Evolutionary conservation across 2,113 vertebrate species (phyloP).

Genomic region (Lates calcarifer): DNA sequence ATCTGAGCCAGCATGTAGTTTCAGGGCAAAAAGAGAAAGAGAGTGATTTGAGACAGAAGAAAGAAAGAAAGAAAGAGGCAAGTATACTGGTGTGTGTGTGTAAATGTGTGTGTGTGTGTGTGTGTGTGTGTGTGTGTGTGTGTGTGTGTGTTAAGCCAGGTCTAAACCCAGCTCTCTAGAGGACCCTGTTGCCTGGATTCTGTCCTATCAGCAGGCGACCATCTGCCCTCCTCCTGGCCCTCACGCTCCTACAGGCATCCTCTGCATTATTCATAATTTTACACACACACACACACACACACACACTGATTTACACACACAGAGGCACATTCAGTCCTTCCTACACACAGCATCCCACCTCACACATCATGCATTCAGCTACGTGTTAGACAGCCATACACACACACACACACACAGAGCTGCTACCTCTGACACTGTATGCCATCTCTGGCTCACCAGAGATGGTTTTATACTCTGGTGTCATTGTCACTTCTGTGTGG

Average conservation of each 20-base stretch:
- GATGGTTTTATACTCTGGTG: conserved; percentile 48
- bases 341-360: conserved; percentile 33
- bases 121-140: conserved; percentile 8
- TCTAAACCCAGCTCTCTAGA: conserved; percentile 69
- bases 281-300: conserved; percentile 32
- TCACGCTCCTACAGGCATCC: conserved; percentile 61
- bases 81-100: background rate
- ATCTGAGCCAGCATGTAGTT: background rate
- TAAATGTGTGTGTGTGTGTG: background rate
- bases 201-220: conserved; percentile 74
- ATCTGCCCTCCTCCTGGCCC: conserved; percentile 75
- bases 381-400: conserved; percentile 27
- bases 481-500: conserved; percentile 61
- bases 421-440: conserved; percentile 45
- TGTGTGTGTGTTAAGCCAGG: conserved; percentile 19
- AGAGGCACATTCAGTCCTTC: conserved; percentile 5
- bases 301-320: background rate
- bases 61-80: background rate
- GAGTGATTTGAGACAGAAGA: background rate
- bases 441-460: conserved; percentile 61
- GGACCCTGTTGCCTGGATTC: conserved; percentile 71
- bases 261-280: conserved; percentile 76
- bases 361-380: conserved; percentile 49
- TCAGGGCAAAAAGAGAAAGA: background rate
- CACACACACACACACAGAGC: conserved; percentile 41